Evolutionary conservation across 2,797 vertebrate genomes (phyloP), one percentile per base, ranked within the genome.

Genomic region (Trematomus bernacchii): DNA sequence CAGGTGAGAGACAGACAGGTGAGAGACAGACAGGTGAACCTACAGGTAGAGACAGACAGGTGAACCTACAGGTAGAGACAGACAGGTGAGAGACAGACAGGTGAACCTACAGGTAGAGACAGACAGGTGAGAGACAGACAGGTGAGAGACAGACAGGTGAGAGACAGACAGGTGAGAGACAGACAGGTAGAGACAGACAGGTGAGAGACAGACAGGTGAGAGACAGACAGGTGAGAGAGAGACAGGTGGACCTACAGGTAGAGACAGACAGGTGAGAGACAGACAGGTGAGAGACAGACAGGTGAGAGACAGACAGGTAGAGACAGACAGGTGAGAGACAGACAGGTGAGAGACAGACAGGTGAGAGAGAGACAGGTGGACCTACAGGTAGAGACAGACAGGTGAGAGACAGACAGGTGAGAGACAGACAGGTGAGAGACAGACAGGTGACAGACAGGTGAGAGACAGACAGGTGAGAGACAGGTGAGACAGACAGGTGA

Each of bases 111-210:
- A 27, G 23, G 23, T 27, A 77, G 1, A 72, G 23, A 62, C 23
- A 78, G 18, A 77, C 15, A 66, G 15, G 44, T 58, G 12, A 10
- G 48, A 60, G 21, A 71, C 12, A 16, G 9, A 43, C 33, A 33
- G 6, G 6, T 33, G 33, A 8, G 33, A 8, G 33, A 33, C 33
- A 33, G 5, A 33, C 33, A 33, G 33, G 33, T 33, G 33, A 11
- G 23, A 27, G 23, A 37, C 16, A 0, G 46, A 54, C 13, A 52
- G 6, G 33, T 33, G 43, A 11, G 23, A 27, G 23, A 37, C 16
- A 0, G 46, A 54, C 16, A 52, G 6, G 33, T 33, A 77, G 1
- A 71, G 23, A 62, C 23, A 78, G 18, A 77, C 18, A 66, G 15
- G 44, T 58, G 10, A 12, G 48, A 65, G 21, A 71, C 12, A 14